Evolutionary conservation across 2,888 invertebrate species (phyloP).

Genomic region (Dicranocentrus wangi): DNA sequence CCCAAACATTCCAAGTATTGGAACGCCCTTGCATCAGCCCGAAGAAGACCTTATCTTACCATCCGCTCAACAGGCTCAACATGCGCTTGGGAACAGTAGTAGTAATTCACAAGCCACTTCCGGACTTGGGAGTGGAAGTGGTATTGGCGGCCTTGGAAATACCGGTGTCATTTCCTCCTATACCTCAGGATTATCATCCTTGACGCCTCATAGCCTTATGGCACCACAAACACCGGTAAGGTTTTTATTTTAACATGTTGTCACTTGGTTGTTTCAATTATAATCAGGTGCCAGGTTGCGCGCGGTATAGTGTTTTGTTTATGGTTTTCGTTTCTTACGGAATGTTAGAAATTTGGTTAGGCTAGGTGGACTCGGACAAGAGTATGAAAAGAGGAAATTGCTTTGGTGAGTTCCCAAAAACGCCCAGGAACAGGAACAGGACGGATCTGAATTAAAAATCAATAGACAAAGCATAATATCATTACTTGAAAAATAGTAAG

Average conservation of each 20-base stretch:
- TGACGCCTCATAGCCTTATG: constrained; percentile 89
- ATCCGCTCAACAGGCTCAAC: constrained; percentile 86
- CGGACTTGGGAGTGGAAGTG: constrained; percentile 23
- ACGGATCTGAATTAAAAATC: too few relatives aligned
- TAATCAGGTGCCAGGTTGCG: too few relatives aligned
- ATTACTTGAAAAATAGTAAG: too few relatives aligned
- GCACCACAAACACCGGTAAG: constrained; percentile 91
- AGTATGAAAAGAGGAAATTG: too few relatives aligned
- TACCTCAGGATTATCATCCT: constrained; percentile 71
- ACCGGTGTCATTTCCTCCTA: constrained; percentile 50
- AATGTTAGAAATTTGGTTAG: too few relatives aligned
- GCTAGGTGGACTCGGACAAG: too few relatives aligned
- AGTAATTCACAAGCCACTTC: constrained; percentile 50
- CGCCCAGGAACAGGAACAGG: too few relatives aligned
- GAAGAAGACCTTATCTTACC: constrained; percentile 92
- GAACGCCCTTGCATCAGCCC: constrained; percentile 90
- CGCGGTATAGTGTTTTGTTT: too few relatives aligned
- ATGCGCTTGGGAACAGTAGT: constrained; percentile 77
- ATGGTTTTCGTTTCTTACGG: too few relatives aligned
- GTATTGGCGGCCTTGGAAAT: constrained; percentile 43
- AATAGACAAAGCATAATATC: too few relatives aligned
- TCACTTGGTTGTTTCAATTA: too few relatives aligned
- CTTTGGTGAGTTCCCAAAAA: too few relatives aligned
- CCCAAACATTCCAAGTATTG: constrained; percentile 88
- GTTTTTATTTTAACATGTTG: constrained; percentile 70